These are phyloP conservation scores for Harpalus rufipes DNA, from an alignment of 2,888 invertebrate genomes.

Conservation along the genomic window DNA sequence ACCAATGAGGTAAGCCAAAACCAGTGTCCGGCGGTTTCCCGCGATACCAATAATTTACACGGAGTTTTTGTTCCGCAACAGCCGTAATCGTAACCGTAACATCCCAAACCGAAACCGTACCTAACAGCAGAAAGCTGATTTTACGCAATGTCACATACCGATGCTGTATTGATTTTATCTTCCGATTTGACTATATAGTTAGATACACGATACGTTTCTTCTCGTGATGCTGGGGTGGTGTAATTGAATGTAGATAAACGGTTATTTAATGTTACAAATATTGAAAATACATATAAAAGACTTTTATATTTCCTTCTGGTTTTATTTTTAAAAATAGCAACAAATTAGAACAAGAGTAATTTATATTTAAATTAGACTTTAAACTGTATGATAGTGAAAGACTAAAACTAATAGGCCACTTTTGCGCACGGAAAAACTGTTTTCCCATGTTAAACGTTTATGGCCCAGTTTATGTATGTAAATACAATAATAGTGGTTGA, in stretches of 20 bases:
- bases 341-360: no score
- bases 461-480: no score
- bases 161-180: conserved; percentile 32
- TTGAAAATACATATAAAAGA: background rate
- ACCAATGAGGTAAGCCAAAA: background rate
- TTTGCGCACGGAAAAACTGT: no score
- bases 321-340: no score
- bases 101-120: background rate
- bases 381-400: no score
- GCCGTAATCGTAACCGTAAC: conserved; percentile 20
- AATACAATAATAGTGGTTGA: no score
- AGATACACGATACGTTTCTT: background rate
- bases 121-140: background rate
- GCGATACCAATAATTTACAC: conserved; percentile 14
- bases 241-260: background rate
- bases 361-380: no score
- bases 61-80: conserved; percentile 26
- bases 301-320: no score
- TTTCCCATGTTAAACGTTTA: no score
- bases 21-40: conserved; percentile 13
- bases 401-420: no score
- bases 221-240: background rate
- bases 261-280: no score
- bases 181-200: background rate
- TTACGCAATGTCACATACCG: conserved; percentile 14